Base-by-base conservation (phyloP, 2,888 invertebrate species). In the Athalia rosae region DNA sequence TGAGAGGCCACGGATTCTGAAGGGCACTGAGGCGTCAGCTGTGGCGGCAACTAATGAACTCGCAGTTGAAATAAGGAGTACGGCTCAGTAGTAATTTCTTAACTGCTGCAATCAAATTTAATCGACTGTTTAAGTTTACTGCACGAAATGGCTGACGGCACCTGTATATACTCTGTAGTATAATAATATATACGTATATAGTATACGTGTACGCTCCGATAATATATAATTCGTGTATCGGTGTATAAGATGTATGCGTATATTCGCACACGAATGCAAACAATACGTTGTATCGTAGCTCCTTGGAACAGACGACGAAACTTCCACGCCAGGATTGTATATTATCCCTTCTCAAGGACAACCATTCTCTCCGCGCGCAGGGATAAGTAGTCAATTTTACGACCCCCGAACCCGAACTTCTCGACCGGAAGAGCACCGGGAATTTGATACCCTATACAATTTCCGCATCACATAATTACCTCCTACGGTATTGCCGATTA, bases 91-190 rank as follows among this genome's bases (percentile, higher is more conserved):
- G 74, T 74, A 74, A 74, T 74, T 74, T 74, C 74, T 74, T 74
- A 74, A 74, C 74, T 74, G 74, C 61, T 48, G 74, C 74, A 74
- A 74, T 74, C 74, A 74, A 74, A 74, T 74, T 74, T 74, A 74
- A 74, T 74, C 74, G 74, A 74, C 74, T 74, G 74, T 74, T 74
- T 62, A 74, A 74, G 74, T 74, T 74, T 74, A 74, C 74, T 74
- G 62, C 74, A 74, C 74, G 74, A 74, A 74, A 74, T 41, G 74
- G 48, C 4, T 48, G 47, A 8, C 74, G 53, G 50, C 59, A 5
- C 59, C 59, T 13, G 50, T 50, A 50, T 50, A 11, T 58, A n/a
- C 67, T 53, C 53, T 50, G 50, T 50, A 67, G 50, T 50, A 67
- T 11, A 28, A 13, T 50, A 48, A 50, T 66, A 66, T 66, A 66